phyloP scores from a whole-genome alignment of 2,888 invertebrate species.

The Acanthosepion esculentum region DNA sequence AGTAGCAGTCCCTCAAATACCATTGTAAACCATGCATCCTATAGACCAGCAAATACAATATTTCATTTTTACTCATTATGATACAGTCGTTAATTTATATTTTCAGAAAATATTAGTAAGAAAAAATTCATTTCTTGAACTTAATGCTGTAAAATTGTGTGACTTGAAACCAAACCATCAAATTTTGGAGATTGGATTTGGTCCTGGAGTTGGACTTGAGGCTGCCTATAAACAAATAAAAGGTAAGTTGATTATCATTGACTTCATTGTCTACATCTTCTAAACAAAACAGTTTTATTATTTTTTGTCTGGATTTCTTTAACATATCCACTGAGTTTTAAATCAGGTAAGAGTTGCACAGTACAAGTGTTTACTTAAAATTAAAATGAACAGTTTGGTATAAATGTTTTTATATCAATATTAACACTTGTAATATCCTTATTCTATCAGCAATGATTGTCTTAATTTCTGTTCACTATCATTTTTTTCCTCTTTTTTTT shows the following conservation, averaged over 20 bases:
- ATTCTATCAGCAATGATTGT: no score
- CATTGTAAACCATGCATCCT: no score
- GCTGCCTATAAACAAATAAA: constrained; percentile 58
- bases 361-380: not conserved
- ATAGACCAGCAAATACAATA: no score
- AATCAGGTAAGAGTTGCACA: not conserved
- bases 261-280: not conserved
- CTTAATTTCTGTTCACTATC: no score
- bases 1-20: no score
- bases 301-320: no score
- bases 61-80: not conserved
- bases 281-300: not conserved
- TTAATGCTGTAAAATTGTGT: constrained; percentile 60
- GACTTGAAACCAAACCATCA: constrained; percentile 62
- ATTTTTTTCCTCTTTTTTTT: no score
- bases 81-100: not conserved
- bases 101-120: constrained; percentile 49
- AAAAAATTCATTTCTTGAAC: constrained; percentile 57
- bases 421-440: no score
- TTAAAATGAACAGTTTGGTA: no score
- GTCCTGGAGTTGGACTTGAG: constrained; percentile 63
- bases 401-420: not conserved
- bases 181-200: constrained; percentile 69
- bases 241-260: constrained; percentile 54
- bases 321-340: not conserved